A percentile compares a stretch with the other conserved stretches of the same genome.
phyloP scores from a whole-genome alignment of 2,888 invertebrate species.

The Eupithecia exiguata region DNA sequence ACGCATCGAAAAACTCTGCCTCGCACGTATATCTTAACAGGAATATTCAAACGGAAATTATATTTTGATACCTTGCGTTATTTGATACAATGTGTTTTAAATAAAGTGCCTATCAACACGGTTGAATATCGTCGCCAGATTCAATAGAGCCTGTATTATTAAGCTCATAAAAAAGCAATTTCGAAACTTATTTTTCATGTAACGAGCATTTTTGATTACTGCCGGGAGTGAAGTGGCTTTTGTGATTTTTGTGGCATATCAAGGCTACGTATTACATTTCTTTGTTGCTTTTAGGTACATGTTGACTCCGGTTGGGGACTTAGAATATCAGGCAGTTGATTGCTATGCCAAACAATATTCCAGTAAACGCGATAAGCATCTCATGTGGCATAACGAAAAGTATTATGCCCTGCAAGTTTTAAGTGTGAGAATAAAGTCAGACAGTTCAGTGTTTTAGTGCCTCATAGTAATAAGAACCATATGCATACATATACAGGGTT shows the following conservation, averaged over 20 bases:
- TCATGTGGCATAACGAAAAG: background rate
- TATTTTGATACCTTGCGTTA: slow-evolving; percentile 28
- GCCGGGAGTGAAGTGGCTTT: slow-evolving; percentile 7
- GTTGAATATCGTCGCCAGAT: slow-evolving; percentile 8
- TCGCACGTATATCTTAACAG: slow-evolving; percentile 7
- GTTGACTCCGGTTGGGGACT: background rate
- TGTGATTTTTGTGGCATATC: slow-evolving; percentile 8
- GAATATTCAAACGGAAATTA: slow-evolving; percentile 27
- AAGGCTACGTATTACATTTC: background rate
- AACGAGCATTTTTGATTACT: slow-evolving; percentile 16
- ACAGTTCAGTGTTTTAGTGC: too few relatives aligned
- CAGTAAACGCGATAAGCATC: background rate
- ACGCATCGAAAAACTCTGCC: slow-evolving; percentile 1
- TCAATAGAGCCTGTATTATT: slow-evolving; percentile 13
- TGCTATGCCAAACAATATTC: background rate
- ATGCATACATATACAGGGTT: too few relatives aligned
- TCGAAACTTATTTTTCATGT: slow-evolving; percentile 17
- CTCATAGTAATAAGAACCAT: too few relatives aligned
- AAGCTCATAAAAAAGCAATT: slow-evolving; percentile 18
- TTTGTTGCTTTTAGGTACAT: slow-evolving; percentile 8
- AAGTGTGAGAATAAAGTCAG: too few relatives aligned
- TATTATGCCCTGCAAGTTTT: background rate
- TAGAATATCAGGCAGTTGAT: background rate
- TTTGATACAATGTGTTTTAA: slow-evolving; percentile 21
- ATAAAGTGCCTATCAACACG: slow-evolving; percentile 22